A percentile compares a stretch with the other conserved stretches of the same genome.
Conservation (phyloP, 2,888 invertebrate genomes). For the Noctua pronuba region DNA sequence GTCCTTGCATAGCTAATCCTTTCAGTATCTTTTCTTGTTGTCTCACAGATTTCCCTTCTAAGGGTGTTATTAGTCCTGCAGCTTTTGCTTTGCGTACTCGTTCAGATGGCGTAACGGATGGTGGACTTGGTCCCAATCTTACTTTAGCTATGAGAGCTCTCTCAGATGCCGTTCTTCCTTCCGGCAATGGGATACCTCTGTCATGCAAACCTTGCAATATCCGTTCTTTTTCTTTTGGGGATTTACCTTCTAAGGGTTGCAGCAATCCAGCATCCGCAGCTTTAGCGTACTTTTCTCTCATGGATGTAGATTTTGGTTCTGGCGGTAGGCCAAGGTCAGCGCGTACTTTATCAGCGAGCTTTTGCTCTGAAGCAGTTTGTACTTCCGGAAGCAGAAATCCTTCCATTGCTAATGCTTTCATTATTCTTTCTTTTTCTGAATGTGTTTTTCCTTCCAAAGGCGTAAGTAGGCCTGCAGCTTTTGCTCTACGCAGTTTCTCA, state of each 20-base stretch:
- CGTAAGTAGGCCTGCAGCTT: neutral
- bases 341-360: neutral
- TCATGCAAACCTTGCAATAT: slow-evolving; percentile 22
- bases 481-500: neutral
- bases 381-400: neutral
- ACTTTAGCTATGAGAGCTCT: slow-evolving; percentile 2
- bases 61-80: neutral
- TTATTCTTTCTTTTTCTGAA: neutral
- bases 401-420: neutral
- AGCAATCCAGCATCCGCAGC: neutral
- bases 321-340: neutral
- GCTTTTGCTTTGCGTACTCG: neutral
- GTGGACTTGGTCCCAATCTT: neutral
- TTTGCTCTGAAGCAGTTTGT: neutral
- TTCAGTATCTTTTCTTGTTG: slow-evolving; percentile 2
- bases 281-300: slow-evolving; percentile 1
- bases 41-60: neutral
- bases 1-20: slow-evolving; percentile 15
- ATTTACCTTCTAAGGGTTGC: slow-evolving; percentile 12
- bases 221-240: neutral
- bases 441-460: neutral
- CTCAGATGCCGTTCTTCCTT: slow-evolving; percentile 28
- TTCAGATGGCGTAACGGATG: neutral
- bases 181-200: slow-evolving; percentile 21
- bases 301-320: neutral